Evolutionary conservation across 2,797 vertebrate genomes (phyloP).

Genomic region (Tachyglossus aculeatus): DNA sequence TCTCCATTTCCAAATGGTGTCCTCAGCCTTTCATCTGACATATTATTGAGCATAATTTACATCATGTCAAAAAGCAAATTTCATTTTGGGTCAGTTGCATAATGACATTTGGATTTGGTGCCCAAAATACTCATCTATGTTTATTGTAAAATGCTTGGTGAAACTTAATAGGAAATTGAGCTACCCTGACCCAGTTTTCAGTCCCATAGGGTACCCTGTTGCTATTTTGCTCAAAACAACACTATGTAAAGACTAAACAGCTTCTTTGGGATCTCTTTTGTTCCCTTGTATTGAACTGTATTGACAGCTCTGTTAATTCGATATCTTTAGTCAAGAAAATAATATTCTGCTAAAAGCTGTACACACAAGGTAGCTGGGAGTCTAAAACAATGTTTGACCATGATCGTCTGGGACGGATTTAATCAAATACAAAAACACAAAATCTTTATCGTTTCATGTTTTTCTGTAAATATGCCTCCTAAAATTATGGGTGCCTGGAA

Average conservation of each 20-base stretch:
- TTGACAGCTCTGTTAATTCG: conserved; percentile 11
- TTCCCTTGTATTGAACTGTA: conserved; percentile 26
- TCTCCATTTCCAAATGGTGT: conserved; percentile 47
- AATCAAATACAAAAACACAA: no score
- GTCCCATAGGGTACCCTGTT: neutral
- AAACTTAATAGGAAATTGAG: neutral
- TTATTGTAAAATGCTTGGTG: neutral
- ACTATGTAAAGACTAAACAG: conserved; percentile 10
- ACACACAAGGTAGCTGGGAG: neutral
- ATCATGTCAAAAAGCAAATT: no score
- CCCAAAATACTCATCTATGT: neutral
- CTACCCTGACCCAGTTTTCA: neutral
- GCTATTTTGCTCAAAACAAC: neutral
- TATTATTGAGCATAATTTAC: conserved; percentile 52
- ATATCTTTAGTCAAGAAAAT: conserved; percentile 27
- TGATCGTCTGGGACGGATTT: conserved; percentile 10
- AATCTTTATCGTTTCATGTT: conserved; percentile 40
- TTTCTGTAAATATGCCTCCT: conserved; percentile 4
- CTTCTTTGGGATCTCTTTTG: conserved; percentile 28
- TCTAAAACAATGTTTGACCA: conserved; percentile 16
- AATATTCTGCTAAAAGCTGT: conserved; percentile 23
- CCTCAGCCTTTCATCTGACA: conserved; percentile 20
- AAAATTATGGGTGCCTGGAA: conserved; percentile 8
- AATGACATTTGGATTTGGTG: neutral
- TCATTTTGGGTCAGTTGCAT: conserved; percentile 27